Conservation (phyloP, 2,888 invertebrate genomes). For the Agrochola lychnidis region DNA sequence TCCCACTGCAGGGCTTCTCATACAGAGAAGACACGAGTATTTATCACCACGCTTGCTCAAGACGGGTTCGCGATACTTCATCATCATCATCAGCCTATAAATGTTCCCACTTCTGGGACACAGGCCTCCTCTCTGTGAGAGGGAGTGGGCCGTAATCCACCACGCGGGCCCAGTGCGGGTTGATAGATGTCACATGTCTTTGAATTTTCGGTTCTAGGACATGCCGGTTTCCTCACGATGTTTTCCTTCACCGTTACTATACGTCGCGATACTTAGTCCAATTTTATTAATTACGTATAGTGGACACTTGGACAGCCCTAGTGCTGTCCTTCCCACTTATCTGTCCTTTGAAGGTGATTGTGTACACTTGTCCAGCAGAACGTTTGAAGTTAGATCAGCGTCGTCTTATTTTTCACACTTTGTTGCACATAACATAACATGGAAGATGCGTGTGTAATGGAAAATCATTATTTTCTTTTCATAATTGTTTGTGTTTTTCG, state of each 20-base stretch:
- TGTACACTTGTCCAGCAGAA: constrained; percentile 50
- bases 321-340: constrained; percentile 61
- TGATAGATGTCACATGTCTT: no score
- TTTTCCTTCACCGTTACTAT: no score
- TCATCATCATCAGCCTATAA: no score
- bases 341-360: constrained; percentile 64
- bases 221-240: no score
- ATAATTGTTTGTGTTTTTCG: constrained; percentile 24
- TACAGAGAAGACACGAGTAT: background rate
- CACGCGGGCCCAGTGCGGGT: no score
- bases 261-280: background rate
- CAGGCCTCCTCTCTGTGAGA: no score
- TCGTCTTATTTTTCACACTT: constrained; percentile 46
- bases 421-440: constrained; percentile 37
- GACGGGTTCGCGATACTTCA: no score
- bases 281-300: background rate
- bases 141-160: no score
- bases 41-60: background rate
- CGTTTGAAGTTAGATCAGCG: constrained; percentile 42
- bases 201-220: no score
- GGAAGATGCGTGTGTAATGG: constrained; percentile 43
- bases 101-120: no score
- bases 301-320: constrained; percentile 49
- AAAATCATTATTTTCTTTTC: constrained; percentile 38
- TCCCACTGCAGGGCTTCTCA: background rate